phyloP scores from a whole-genome alignment of 2,888 invertebrate genomes.

The Drosophila mayaguana region DNA sequence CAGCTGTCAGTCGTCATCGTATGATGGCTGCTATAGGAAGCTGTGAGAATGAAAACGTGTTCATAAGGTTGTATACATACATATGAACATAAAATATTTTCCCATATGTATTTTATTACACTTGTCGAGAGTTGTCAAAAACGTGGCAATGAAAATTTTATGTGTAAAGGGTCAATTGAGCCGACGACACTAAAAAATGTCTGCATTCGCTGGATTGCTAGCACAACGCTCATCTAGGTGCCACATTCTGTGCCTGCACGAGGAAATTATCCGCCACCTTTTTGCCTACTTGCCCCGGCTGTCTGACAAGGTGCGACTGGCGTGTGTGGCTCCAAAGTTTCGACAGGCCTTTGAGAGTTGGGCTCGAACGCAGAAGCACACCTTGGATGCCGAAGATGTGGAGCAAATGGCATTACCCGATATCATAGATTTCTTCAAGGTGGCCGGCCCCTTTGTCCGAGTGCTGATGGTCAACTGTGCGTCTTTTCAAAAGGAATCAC shows the following conservation, averaged over 20 bases:
- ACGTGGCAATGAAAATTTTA: conserved; percentile 46
- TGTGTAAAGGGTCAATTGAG: conserved; percentile 34
- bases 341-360: conserved; percentile 49
- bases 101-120: neutral
- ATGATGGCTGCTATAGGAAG: conserved; percentile 50
- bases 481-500: conserved; percentile 61
- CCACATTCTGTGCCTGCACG: conserved; percentile 48
- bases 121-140: conserved; percentile 25
- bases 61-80: neutral
- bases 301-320: conserved; percentile 58
- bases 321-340: conserved; percentile 53
- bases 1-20: conserved; percentile 58
- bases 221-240: neutral
- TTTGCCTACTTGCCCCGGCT: conserved; percentile 51
- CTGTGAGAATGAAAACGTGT: conserved; percentile 15
- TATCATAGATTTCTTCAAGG: conserved; percentile 61
- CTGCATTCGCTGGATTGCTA: conserved; percentile 13
- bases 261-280: conserved; percentile 56
- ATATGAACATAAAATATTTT: neutral
- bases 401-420: conserved; percentile 62
- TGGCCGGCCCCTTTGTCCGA: conserved; percentile 58
- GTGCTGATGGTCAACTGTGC: conserved; percentile 48
- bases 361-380: conserved; percentile 39
- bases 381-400: conserved; percentile 47
- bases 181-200: conserved; percentile 31